phyloP scores from a whole-genome alignment of 2,113 vertebrate genomes.

The Saccopteryx bilineata region DNA sequence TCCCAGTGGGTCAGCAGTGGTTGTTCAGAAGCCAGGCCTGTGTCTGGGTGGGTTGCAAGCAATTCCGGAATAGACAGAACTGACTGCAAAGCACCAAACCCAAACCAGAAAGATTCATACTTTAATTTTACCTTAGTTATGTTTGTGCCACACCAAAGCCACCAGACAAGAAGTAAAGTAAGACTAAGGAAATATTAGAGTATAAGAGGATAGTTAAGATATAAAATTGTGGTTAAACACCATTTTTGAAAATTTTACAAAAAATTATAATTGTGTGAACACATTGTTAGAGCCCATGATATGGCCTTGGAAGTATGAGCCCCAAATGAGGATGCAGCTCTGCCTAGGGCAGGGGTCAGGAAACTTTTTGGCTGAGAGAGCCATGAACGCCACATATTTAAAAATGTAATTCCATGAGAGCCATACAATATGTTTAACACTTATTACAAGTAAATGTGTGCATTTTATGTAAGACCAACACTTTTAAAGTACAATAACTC shows the following conservation, averaged over 20 bases:
- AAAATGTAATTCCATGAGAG: no score
- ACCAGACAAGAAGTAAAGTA: not conserved
- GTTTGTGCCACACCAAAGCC: not conserved
- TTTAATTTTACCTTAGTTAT: not conserved
- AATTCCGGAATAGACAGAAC: not conserved
- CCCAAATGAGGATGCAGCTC: not conserved
- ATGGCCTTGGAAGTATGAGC: not conserved
- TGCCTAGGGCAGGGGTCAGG: not conserved
- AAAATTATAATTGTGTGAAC: not conserved
- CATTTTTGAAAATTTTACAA: not conserved
- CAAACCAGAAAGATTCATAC: not conserved
- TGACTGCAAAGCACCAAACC: not conserved
- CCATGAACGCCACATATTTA: no score
- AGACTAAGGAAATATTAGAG: not conserved
- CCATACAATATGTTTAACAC: no score
- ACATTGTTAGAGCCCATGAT: not conserved
- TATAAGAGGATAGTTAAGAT: not conserved
- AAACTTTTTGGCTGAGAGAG: no score
- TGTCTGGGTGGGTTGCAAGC: not conserved
- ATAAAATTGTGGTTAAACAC: not conserved
- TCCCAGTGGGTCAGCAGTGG: not conserved
- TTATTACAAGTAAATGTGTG: no score
- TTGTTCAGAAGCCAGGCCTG: not conserved
- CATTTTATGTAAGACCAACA: no score
- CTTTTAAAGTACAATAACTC: no score